Conservation (phyloP, 1,140 invertebrate genomes). For the Polypedilum vanderplanki region DNA sequence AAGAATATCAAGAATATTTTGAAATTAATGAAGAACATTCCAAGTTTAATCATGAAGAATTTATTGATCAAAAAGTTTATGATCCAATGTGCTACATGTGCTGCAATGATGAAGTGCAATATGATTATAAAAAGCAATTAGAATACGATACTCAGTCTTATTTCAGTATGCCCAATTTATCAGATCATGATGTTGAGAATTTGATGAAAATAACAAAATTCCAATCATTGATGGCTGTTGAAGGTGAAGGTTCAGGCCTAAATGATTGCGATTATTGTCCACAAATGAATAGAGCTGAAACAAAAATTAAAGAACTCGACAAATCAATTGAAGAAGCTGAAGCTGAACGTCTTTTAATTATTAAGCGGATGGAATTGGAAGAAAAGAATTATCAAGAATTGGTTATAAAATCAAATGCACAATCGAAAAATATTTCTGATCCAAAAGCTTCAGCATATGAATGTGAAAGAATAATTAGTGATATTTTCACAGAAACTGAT, state of each 20-base stretch:
- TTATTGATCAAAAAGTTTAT: background rate
- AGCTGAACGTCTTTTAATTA: background rate
- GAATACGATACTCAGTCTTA: background rate
- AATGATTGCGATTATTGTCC: background rate
- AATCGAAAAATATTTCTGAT: background rate
- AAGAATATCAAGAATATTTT: background rate
- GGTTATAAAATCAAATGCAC: background rate
- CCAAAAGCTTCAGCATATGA: conserved; percentile 31
- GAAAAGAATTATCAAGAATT: conserved; percentile 26
- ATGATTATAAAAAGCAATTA: background rate
- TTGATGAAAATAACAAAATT: background rate
- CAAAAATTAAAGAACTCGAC: background rate
- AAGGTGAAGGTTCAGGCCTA: background rate
- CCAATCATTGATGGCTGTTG: background rate
- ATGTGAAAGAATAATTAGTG: conserved; percentile 37
- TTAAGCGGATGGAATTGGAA: background rate
- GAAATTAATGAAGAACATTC: background rate
- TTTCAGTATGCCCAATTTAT: background rate
- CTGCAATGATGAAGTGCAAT: background rate
- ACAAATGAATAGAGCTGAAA: background rate
- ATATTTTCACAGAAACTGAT: conserved; percentile 34
- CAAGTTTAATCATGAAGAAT: conserved; percentile 4
- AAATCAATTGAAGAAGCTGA: conserved; percentile 27
- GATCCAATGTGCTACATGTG: background rate
- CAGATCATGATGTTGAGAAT: background rate